Conservation (phyloP, 2,797 vertebrate genomes). For the Acestrorhynchus altus region DNA sequence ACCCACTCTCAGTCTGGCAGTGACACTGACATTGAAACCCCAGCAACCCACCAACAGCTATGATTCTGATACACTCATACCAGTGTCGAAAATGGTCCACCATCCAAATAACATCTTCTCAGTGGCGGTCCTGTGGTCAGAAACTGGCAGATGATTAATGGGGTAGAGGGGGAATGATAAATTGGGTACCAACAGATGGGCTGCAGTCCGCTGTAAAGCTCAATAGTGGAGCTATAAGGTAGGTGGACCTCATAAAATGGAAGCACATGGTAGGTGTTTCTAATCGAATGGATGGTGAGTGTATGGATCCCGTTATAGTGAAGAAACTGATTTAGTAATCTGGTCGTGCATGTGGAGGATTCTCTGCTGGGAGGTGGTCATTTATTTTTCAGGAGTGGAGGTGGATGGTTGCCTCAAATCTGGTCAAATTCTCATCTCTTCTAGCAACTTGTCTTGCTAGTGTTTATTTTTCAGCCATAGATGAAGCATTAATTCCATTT, state of each 20-base stretch:
- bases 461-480: background rate
- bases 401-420: background rate
- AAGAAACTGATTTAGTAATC: background rate
- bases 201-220: no score
- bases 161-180: no score
- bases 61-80: no score
- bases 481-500: background rate
- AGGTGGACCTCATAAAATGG: background rate
- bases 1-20: no score
- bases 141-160: no score
- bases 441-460: background rate
- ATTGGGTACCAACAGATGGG: background rate
- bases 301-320: background rate
- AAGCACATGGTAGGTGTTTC: background rate
- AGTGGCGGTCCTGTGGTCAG: background rate
- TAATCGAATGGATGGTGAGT: background rate
- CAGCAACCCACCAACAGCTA: no score
- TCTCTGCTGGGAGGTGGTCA: background rate
- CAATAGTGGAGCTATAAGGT: background rate
- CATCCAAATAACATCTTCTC: background rate
- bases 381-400: conserved; percentile 14
- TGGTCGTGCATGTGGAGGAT: background rate
- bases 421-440: conserved; percentile 14
- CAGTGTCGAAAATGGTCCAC: background rate
- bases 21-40: no score